phyloP scores from a whole-genome alignment of 2,888 invertebrate species.

The Leptopilina syphax region DNA sequence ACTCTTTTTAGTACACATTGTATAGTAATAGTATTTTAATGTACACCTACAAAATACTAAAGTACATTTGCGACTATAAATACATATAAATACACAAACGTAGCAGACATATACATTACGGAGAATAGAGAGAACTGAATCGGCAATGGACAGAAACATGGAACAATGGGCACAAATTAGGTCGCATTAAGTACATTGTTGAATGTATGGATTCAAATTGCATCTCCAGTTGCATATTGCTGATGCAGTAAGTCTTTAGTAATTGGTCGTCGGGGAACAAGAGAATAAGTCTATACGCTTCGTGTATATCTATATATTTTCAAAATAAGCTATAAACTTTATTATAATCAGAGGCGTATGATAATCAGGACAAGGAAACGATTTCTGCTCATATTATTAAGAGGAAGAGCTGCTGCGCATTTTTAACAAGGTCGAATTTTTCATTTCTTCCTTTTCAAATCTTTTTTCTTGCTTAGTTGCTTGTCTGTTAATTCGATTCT shows the following conservation, averaged over 20 bases:
- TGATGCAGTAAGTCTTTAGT: conserved; percentile 27
- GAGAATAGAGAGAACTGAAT: neutral
- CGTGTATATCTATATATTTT: no score
- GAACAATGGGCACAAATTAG: conserved; percentile 35
- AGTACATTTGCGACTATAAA: no score
- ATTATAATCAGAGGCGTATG: conserved; percentile 4
- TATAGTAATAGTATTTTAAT: no score
- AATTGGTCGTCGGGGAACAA: conserved; percentile 10
- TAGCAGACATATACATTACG: no score
- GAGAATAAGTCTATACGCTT: neutral
- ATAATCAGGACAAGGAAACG: neutral
- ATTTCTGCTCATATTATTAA: no score
- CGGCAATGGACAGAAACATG: conserved; percentile 27
- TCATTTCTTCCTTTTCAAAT: neutral
- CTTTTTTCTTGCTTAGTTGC: no score
- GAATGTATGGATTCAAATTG: conserved; percentile 33
- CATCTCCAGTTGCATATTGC: conserved; percentile 25
- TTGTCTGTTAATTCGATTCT: no score
- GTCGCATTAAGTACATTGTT: conserved; percentile 32
- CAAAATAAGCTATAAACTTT: neutral
- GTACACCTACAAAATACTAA: no score
- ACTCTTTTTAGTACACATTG: no score
- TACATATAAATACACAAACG: no score
- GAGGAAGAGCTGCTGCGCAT: neutral
- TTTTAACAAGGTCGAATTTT: neutral